These are phyloP conservation scores for Athrips mouffetella DNA, from an alignment of 2,888 invertebrate species.

Conservation along the genomic window DNA sequence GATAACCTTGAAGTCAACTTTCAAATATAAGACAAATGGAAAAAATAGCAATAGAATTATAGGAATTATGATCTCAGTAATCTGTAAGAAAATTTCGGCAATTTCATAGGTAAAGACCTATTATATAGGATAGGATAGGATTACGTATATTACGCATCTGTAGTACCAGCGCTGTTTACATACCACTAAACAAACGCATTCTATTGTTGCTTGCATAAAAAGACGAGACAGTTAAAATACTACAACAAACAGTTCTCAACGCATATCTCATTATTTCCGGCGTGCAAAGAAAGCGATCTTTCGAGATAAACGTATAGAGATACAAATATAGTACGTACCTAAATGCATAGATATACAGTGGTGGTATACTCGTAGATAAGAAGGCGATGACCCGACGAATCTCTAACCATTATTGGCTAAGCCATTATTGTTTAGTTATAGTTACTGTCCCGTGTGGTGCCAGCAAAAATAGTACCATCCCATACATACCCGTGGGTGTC, in stretches of 20 bases:
- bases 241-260: conserved; percentile 28
- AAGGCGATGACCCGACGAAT: conserved; percentile 34
- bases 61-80: no score
- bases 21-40: no score
- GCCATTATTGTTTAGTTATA: no score
- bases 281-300: conserved; percentile 25
- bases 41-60: no score
- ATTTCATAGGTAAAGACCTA: neutral
- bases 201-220: conserved; percentile 4
- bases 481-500: no score
- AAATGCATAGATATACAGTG: conserved; percentile 4
- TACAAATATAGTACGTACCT: neutral
- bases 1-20: no score
- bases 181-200: conserved; percentile 7
- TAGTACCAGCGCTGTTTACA: neutral
- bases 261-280: conserved; percentile 33
- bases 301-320: conserved; percentile 12
- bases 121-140: neutral
- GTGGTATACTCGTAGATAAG: conserved; percentile 29
- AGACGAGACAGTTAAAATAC: conserved; percentile 25
- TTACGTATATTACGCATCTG: neutral
- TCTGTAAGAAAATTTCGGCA: no score
- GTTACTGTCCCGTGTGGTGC: no score
- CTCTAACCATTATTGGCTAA: conserved; percentile 10
- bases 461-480: no score